Base-by-base conservation (phyloP, 2,888 invertebrate species). In the Perizoma flavofasciatum region DNA sequence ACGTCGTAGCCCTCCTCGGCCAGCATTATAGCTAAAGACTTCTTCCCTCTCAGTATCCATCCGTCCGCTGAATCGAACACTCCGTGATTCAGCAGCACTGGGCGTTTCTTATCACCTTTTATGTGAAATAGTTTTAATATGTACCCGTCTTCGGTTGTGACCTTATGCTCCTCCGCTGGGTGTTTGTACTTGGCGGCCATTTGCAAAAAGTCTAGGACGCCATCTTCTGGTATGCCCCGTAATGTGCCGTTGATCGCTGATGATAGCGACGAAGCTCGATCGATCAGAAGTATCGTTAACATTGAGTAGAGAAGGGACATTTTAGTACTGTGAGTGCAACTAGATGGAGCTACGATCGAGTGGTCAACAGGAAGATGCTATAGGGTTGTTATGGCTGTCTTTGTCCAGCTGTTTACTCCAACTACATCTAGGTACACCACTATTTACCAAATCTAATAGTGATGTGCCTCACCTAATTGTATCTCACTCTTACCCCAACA, bases 131-230 rank as follows among this genome's bases (percentile, higher is more conserved):
- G 10, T 4, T 67, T 71, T 6, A 81, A 60, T 4, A 75, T 71
- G 55, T 82, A 82, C 5, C 76, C 78, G 47, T 83, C 83, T 37
- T 78, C 70, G 3, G 81, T 81, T 5, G 56, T 59, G 4, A 78
- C 71, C 2, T 70, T 52, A 46, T 78, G 64, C n/a, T 69, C 66
- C 6, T 63, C 57, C 0, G 72, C 62, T 0, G 6, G 9, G 37
- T 72, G 57, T 0, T 74, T 74, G 53, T 71, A 68, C 52, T 70
- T 68, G 0, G 5, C 34, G 4, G 74, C 63, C 2, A 79, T 55
- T 43, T 68, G 53, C 0, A 58, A 60, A 52, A 77, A 77, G 53
- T 66, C 59, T 5, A 63, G 35, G 9, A 11, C 5, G 4, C 60
- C 64, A n/a, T 70, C 65, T 40, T 63, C 65, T 0, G 68, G 64